Conservation (phyloP, 1,140 invertebrate genomes). For the Leptopilina boulardi region DNA sequence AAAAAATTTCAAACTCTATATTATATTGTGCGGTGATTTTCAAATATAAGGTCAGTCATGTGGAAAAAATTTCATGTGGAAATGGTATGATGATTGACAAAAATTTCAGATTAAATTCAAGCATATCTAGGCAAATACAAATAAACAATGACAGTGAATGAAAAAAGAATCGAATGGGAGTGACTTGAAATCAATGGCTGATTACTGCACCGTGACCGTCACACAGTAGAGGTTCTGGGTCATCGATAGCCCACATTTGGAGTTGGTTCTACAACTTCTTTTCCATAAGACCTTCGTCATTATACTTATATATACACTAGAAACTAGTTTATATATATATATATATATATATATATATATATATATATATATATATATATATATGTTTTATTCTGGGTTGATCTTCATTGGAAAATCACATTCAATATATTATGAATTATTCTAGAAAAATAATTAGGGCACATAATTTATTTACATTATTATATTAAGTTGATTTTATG, state of each 20-base stretch:
- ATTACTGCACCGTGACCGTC: slow-evolving; percentile 52
- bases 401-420: slow-evolving; percentile 2
- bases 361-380: not conserved
- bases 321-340: slow-evolving; percentile 15
- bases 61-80: not conserved
- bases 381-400: not conserved
- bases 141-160: slow-evolving; percentile 35
- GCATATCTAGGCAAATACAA: not conserved
- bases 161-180: slow-evolving; percentile 13
- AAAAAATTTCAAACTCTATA: slow-evolving; percentile 12
- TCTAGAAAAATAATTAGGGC: not conserved
- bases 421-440: not conserved
- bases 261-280: slow-evolving; percentile 37
- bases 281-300: slow-evolving; percentile 18
- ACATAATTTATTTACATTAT: no score
- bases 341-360: not conserved
- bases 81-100: not conserved
- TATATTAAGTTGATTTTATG: not conserved
- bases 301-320: not conserved
- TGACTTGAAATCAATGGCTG: slow-evolving; percentile 32
- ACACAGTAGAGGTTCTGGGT: slow-evolving; percentile 47
- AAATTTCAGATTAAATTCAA: not conserved
- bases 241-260: slow-evolving; percentile 48
- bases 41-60: not conserved
- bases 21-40: not conserved